Evolutionary conservation across 2,113 vertebrate species (phyloP), one percentile per base, ranked within the genome.

Genomic region (Phoxinus phoxinus): DNA sequence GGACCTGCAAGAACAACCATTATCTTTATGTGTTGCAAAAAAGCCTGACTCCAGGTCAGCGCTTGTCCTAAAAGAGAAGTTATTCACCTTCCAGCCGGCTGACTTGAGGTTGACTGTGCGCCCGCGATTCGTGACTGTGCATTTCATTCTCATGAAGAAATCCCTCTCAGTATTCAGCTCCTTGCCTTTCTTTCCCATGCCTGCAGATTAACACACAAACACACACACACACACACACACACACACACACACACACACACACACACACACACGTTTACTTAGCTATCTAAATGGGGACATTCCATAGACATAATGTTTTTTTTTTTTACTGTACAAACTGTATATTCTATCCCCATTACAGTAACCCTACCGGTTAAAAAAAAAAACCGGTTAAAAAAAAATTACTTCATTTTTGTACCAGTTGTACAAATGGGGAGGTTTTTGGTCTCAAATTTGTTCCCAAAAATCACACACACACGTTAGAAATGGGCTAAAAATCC

Each of bases 121-220:
- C 84, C 98, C 98, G 88, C 98, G 94, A 95, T 96, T 99, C 89
- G 98, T 99, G 90, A 99, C 97, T 0, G 98, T 99, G 92, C 98
- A 99, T 90, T 99, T 99, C 98, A 99, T 99, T 90, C 98, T 96
- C 97, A 99, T 99, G 94, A 99, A 99, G 93, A 99, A 99, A 87
- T 99, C 97, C 56, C 97, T 94, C 63, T 99, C 97, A 0, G 96
- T 96, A 87, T 91, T 96, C 91, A 95, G 87, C 51, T 99, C 97
- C 93, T 97, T 98, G 92, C 86, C 95, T 92, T 97, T 99, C 91
- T 98, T 99, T 69, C 95, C 95, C n/a, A 96, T 96, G 81, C 96
- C 94, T 83, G 90, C 81, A 87, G 78, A 72, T 35, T n/a, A 46
- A 78, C 69, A 76, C 19, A 44, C 23, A 75, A 25, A 65, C 44